A percentile compares a stretch with the other conserved stretches of the same genome.
These are phyloP conservation scores for Glaucopsyche alexis DNA, from an alignment of 2,888 invertebrate species.

Conservation along the genomic window DNA sequence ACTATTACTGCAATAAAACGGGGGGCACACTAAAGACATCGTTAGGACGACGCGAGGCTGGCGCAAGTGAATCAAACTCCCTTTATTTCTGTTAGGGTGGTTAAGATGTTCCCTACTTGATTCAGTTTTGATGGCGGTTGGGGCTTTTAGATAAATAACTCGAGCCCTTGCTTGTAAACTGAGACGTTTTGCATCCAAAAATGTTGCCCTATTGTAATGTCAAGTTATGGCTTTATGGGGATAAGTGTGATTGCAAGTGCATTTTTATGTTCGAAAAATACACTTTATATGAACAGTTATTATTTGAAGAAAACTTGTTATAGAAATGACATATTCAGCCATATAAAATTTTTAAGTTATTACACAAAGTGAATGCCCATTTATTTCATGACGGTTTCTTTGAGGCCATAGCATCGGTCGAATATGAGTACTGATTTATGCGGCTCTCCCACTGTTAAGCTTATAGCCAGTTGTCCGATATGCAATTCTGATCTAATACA, in stretches of 20 bases:
- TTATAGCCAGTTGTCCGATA: background rate
- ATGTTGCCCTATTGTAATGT: background rate
- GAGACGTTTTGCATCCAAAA: constrained; percentile 17
- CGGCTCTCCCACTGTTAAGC: background rate
- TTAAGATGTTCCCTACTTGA: constrained; percentile 69
- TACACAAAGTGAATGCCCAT: too few species aligned
- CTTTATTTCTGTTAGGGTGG: constrained; percentile 76
- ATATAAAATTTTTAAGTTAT: too few species aligned
- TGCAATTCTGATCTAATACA: background rate
- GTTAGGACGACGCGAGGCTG: constrained; percentile 59
- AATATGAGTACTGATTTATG: too few species aligned
- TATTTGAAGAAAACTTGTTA: background rate
- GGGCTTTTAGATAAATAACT: constrained; percentile 76
- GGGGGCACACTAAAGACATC: constrained; percentile 56
- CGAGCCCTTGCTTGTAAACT: constrained; percentile 32
- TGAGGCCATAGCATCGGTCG: too few species aligned
- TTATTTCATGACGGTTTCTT: too few species aligned
- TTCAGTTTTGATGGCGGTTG: constrained; percentile 74
- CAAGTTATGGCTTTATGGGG: background rate
- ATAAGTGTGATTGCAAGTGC: constrained; percentile 9
- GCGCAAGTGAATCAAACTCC: constrained; percentile 75
- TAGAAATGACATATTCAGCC: too few species aligned
- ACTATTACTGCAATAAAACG: constrained; percentile 13
- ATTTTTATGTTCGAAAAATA: background rate
- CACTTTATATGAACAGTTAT: background rate